phyloP scores from a whole-genome alignment of 2,888 invertebrate species.

The Plebejus argus region DNA sequence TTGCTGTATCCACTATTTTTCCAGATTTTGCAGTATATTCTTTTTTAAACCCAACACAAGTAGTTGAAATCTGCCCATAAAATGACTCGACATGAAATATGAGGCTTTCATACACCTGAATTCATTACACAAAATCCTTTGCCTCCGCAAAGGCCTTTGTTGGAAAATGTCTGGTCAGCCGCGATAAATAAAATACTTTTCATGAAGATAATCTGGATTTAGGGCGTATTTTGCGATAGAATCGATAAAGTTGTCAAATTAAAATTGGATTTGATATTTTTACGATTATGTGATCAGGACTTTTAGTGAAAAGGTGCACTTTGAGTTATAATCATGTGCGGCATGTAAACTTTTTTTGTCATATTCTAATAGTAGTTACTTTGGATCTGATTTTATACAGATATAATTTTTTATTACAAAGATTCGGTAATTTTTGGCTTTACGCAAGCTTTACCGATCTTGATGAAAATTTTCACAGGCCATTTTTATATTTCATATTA shows the following conservation, averaged over 20 bases:
- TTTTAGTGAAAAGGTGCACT: background rate
- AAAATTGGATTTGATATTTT: background rate
- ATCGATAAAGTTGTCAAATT: slow-evolving; percentile 20
- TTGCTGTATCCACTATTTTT: background rate
- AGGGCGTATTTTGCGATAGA: slow-evolving; percentile 27
- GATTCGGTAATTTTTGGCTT: background rate
- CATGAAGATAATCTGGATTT: slow-evolving; percentile 69
- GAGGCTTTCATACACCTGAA: slow-evolving; percentile 48
- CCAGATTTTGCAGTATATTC: background rate
- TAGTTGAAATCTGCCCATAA: slow-evolving; percentile 1
- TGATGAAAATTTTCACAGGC: too few species aligned
- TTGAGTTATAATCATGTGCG: too few species aligned
- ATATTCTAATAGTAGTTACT: too few species aligned
- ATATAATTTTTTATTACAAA: too few species aligned
- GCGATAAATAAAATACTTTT: slow-evolving; percentile 72
- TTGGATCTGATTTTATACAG: too few species aligned
- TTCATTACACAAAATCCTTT: slow-evolving; percentile 58
- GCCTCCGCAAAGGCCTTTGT: slow-evolving; percentile 63
- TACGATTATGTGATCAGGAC: background rate
- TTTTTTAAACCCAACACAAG: background rate
- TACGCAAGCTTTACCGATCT: too few species aligned
- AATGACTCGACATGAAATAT: slow-evolving; percentile 50
- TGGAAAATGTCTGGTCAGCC: slow-evolving; percentile 66
- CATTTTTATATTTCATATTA: too few species aligned
- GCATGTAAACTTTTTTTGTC: too few species aligned